Conservation (phyloP, 1,140 invertebrate genomes). For the Habropoda laboriosa region DNA sequence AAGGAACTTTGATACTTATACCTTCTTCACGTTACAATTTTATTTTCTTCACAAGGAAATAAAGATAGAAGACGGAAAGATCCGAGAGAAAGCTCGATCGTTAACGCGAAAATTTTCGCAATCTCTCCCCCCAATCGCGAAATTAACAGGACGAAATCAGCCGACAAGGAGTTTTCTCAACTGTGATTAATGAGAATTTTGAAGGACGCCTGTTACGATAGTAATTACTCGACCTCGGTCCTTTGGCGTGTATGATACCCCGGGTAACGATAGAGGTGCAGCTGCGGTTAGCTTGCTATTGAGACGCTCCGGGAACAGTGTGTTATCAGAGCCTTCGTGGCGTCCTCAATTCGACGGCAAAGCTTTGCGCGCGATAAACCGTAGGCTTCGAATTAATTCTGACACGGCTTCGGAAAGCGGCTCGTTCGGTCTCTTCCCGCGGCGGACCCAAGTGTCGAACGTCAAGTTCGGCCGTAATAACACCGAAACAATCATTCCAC, state of each 20-base stretch:
- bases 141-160: neutral
- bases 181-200: constrained; percentile 40
- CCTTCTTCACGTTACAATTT: neutral
- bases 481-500: constrained; percentile 27
- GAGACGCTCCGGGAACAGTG: constrained; percentile 9
- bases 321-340: constrained; percentile 30
- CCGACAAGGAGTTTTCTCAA: neutral
- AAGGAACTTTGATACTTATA: too few species aligned
- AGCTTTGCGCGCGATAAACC: constrained; percentile 52
- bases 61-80: neutral
- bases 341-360: constrained; percentile 51
- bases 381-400: constrained; percentile 52
- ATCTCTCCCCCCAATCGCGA: neutral
- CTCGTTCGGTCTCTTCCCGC: constrained; percentile 2
- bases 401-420: constrained; percentile 12
- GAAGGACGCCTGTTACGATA: constrained; percentile 24
- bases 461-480: constrained; percentile 7
- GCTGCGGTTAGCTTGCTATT: constrained; percentile 34
- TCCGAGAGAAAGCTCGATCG: neutral
- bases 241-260: constrained; percentile 22
- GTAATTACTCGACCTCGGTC: constrained; percentile 37
- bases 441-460: neutral
- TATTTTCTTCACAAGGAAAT: too few species aligned
- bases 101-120: neutral
- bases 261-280: neutral